Base-by-base conservation (phyloP, 1,140 invertebrate genomes). In the Melipona quadrifasciata region DNA sequence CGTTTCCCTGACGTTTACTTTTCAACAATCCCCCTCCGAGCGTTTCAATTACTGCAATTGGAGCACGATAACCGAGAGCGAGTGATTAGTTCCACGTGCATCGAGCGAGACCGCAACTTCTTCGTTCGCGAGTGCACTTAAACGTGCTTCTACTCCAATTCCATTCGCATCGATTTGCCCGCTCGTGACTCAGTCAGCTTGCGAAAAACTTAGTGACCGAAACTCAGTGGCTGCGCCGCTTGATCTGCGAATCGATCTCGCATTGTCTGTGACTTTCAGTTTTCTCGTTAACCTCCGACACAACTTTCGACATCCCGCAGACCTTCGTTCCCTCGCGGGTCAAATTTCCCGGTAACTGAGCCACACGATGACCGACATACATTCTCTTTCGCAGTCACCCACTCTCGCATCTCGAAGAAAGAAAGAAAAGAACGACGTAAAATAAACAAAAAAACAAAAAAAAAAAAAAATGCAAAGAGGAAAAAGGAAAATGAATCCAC, bases 1-100 rank as follows among this genome's bases (percentile, higher is more conserved):
- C 64, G 34, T 39, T 24, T 34, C 27, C 24, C 31, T 39, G 4
- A 10, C 57, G 34, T 39, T 47, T 27, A 47, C 24, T 34, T n/a
- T 47, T 47, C 17, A 39, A 17, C 31, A 24, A 31, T 8, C 73
- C 53, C 24, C 11, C 34, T 8, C 8, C 21, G 24, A n/a, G 21
- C 11, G n/a, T 61, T 47, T 17, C 34, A 76, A 76, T 64, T 61
- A 47, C 24, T 27, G 24, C 10, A 76, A 76, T 76, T 76, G 57
- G 16, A 27, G 10, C 74, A 76, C 34, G 74, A 31, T 61, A 61
- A 76, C 34, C 24, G 31, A 47, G 74, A 61, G 21, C 31, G 27
- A 74, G 73, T 64, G 34, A 76, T 64, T 76, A 58, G 55, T 61
- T 76, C 16, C 74, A 14, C 57, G 19, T 64, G 74, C 27, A 61